Evolutionary conservation across 2,888 invertebrate species (phyloP).

Genomic region (Protophormia terraenovae): DNA sequence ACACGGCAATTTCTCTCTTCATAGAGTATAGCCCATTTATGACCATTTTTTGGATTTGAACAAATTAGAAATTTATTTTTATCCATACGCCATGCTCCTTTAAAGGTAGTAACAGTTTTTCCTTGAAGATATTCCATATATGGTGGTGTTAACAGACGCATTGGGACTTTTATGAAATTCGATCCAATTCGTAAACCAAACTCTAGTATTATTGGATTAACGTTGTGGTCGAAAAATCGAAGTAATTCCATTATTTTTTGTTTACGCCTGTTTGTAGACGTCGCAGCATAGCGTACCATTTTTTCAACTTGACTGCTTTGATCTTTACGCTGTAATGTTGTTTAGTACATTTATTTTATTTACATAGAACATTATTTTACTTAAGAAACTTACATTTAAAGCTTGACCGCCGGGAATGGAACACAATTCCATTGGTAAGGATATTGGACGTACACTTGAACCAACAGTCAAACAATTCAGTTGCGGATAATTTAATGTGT

Average conservation of each 20-base stretch:
- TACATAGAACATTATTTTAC: background rate
- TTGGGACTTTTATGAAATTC: slow-evolving; percentile 88
- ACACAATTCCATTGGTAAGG: slow-evolving; percentile 92
- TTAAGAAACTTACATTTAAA: slow-evolving; percentile 80
- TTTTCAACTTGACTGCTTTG: slow-evolving; percentile 90
- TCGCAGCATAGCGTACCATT: slow-evolving; percentile 94
- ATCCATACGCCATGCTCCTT: slow-evolving; percentile 76
- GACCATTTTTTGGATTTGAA: slow-evolving; percentile 48
- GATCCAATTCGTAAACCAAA: slow-evolving; percentile 91
- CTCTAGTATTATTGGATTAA: slow-evolving; percentile 84
- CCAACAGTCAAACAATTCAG: slow-evolving; percentile 95
- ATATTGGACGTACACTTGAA: slow-evolving; percentile 85
- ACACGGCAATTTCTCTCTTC: slow-evolving; percentile 51
- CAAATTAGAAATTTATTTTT: slow-evolving; percentile 65
- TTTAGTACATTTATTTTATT: background rate
- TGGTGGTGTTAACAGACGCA: slow-evolving; percentile 91
- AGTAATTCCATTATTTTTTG: slow-evolving; percentile 87
- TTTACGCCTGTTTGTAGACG: slow-evolving; percentile 89
- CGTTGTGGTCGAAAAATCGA: slow-evolving; percentile 74
- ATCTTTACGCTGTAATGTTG: slow-evolving; percentile 83
- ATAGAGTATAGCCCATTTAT: slow-evolving; percentile 76
- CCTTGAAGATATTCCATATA: slow-evolving; percentile 83
- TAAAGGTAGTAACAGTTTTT: slow-evolving; percentile 56
- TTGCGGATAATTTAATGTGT: slow-evolving; percentile 84
- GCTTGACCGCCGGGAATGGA: slow-evolving; percentile 90